These are phyloP conservation scores for Etia nguti DNA, from an alignment of 2,113 vertebrate genomes.

Conservation along the genomic window DNA sequence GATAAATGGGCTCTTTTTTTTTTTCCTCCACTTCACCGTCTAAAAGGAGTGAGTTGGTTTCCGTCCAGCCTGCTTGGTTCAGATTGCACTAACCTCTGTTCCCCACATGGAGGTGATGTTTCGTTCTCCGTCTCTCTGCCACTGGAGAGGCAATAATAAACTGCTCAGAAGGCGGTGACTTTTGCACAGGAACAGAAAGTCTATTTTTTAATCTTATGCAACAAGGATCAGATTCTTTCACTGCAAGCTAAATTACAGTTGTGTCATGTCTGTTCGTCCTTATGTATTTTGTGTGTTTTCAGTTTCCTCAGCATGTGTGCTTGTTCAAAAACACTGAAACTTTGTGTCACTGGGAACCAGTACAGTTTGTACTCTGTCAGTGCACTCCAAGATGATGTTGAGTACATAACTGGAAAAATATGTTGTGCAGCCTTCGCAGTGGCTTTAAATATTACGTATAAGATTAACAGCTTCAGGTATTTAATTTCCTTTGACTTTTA, in stretches of 20 bases:
- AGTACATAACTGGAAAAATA: background rate
- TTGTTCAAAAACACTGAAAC: background rate
- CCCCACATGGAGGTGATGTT: conserved; percentile 35
- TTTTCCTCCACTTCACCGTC: background rate
- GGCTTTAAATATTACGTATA: background rate
- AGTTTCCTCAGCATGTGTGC: background rate
- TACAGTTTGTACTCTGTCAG: background rate
- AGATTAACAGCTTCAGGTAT: background rate
- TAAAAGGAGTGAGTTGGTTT: conserved; percentile 1
- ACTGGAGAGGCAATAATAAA: conserved; percentile 10
- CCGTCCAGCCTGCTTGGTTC: conserved; percentile 51
- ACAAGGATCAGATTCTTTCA: conserved; percentile 34
- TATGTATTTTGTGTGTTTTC: conserved; percentile 48
- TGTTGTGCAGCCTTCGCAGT: background rate
- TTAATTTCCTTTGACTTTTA: background rate
- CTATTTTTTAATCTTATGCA: conserved; percentile 64
- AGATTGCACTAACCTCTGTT: conserved; percentile 62
- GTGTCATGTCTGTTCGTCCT: background rate
- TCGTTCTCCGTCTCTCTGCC: background rate
- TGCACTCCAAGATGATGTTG: background rate
- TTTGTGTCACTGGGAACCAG: background rate
- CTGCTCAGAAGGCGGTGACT: conserved; percentile 31
- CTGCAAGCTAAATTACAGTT: conserved; percentile 2
- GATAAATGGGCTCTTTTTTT: background rate
- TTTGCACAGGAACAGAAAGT: conserved; percentile 55